Evolutionary conservation across 2,113 vertebrate species (phyloP).

Genomic region (Zapornia atra): DNA sequence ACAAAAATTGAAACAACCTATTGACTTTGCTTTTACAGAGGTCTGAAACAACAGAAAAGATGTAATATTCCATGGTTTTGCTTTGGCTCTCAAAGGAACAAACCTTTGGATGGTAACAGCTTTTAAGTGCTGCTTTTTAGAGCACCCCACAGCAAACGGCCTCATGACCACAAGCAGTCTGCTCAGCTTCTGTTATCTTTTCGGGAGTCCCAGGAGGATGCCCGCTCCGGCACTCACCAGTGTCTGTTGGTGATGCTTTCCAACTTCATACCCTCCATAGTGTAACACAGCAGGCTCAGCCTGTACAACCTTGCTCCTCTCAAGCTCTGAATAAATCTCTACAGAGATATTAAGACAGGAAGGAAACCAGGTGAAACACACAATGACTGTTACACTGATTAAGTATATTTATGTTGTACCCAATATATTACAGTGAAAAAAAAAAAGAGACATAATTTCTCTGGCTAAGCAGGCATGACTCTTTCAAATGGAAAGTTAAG

Average conservation of each 20-base stretch:
- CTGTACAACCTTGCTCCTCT: conserved; percentile 80
- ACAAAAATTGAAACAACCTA: not conserved
- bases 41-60: not conserved
- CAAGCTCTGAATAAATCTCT: conserved; percentile 83
- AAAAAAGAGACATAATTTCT: not conserved
- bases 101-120: not conserved
- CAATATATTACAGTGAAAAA: not conserved
- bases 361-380: not conserved
- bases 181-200: not conserved
- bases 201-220: not conserved
- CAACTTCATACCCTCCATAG: conserved; percentile 88
- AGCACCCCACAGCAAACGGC: not conserved
- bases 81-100: not conserved
- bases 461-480: not conserved
- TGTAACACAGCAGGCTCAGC: conserved; percentile 87
- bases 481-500: not conserved
- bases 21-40: not conserved
- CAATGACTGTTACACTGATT: not conserved
- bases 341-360: not conserved
- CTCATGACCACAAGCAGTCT: not conserved
- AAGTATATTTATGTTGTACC: not conserved
- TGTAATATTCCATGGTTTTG: not conserved
- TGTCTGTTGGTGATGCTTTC: conserved; percentile 79
- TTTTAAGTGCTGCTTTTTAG: conserved; percentile 8
- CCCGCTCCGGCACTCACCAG: conserved; percentile 77